Conservation (phyloP, 2,113 vertebrate species). For the Cyanocitta stelleri region DNA sequence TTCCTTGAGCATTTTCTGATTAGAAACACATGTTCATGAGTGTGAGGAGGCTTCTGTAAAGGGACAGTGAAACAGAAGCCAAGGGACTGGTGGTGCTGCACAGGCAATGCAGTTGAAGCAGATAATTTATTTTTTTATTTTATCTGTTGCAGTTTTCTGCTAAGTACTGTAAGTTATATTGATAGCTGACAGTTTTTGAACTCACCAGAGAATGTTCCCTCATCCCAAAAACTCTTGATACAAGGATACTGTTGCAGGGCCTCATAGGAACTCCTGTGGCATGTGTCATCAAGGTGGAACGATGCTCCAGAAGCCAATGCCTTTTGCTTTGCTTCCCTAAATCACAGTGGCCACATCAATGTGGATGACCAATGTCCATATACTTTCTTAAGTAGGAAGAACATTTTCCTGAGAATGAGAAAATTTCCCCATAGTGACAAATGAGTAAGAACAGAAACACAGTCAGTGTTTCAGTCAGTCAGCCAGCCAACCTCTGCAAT, state of each 20-base stretch:
- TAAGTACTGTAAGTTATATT: neutral
- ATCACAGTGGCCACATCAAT: neutral
- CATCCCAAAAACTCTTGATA: neutral
- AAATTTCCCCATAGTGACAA: neutral
- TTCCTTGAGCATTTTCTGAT: constrained; percentile 51
- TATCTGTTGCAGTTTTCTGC: neutral
- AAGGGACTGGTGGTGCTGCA: neutral
- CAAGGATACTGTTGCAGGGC: neutral
- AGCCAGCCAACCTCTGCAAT: neutral
- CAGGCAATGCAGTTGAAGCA: neutral
- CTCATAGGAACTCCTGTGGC: rapidly evolving
- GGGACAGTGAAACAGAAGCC: neutral
- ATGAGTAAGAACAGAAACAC: neutral
- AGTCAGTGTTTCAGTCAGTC: rapidly evolving
- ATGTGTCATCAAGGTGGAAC: rapidly evolving
- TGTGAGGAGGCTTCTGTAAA: constrained; percentile 56
- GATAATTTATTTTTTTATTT: neutral
- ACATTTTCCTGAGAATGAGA: neutral
- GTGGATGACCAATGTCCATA: neutral
- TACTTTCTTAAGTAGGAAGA: neutral
- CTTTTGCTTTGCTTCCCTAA: neutral
- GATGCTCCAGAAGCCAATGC: neutral
- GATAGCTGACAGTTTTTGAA: neutral
- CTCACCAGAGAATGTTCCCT: neutral
- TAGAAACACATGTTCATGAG: constrained; percentile 65